Evolutionary conservation across 2,888 invertebrate species (phyloP), one percentile per base, ranked within the genome.

Genomic region (Tetramorium bicarinatum): DNA sequence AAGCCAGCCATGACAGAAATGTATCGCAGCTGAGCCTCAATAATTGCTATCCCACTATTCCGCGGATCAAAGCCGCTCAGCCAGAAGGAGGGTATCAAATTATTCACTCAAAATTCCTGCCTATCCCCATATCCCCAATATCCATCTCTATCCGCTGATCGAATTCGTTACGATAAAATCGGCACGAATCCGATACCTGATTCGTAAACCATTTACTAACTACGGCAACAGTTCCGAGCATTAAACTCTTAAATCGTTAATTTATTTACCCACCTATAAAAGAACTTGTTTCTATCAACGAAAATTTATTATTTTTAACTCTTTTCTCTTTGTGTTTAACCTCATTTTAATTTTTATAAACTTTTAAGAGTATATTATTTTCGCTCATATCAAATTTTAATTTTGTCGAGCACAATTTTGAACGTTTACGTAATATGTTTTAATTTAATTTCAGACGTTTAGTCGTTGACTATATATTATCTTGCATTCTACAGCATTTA

Each of bases 1-100:
- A 88, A 86, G 79, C 81, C 59, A 71, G 71, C 69, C 41, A 21
- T 87, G 74, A 90, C 88, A 84, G 64, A 72, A 72, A 56, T 34
- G 38, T 59, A 72, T 61, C 59, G 47, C 21, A 34, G 41, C 18
- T 54, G 15, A 79, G 15, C 15, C 34, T 44, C 44, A 29, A 25
- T 56, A 34, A 72, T 79, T 25, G 59, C 71, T 29, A 56, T 54
- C 52, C 54, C 47, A 69, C 67, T 56, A 79, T 71, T 8, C 74
- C 72, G 34, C 4, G 83, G 56, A 71, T 54, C 83, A 86, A 87
- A 88, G 79, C 67, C 82, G 41, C 25, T 49, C 56, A 54, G 41
- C 21, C 82, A 61, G 41, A 59, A 44, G 18, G 34, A 56, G 38
- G 18, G 25, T 47, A 56, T 59, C 72, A 61, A 80, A 72, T 72